phyloP scores from a whole-genome alignment of 2,888 invertebrate species.

The Helicoverpa assulta region DNA sequence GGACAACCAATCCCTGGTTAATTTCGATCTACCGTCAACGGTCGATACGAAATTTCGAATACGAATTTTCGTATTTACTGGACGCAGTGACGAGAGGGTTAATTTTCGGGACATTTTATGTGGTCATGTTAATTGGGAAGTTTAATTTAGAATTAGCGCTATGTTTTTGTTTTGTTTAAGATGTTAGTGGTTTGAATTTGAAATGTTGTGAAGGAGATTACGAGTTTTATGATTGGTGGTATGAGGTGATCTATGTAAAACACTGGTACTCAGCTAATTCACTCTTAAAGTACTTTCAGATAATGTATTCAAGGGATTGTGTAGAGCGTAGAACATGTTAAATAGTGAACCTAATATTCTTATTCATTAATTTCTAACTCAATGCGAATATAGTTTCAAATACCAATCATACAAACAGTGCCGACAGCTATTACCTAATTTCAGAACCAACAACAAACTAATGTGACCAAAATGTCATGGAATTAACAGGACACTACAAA shows the following conservation, averaged over 20 bases:
- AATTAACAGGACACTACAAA: slow-evolving; percentile 58
- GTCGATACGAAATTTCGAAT: slow-evolving; percentile 52
- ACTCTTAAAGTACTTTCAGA: too few relatives aligned
- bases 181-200: slow-evolving; percentile 13
- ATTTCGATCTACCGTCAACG: slow-evolving; percentile 62
- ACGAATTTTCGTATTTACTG: slow-evolving; percentile 49
- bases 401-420: slow-evolving; percentile 3
- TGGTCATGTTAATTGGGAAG: slow-evolving; percentile 24
- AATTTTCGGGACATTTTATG: slow-evolving; percentile 44
- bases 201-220: slow-evolving; percentile 1
- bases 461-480: slow-evolving; percentile 44
- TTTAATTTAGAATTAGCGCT: slow-evolving; percentile 34
- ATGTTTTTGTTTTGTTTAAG: slow-evolving; percentile 37
- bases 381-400: neutral
- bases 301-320: too few relatives aligned
- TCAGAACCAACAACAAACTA: slow-evolving; percentile 34
- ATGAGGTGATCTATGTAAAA: too few relatives aligned
- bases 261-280: too few relatives aligned
- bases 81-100: slow-evolving; percentile 44
- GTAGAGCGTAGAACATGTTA: too few relatives aligned
- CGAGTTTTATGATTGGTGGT: too few relatives aligned
- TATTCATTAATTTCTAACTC: neutral
- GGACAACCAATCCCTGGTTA: slow-evolving; percentile 60
- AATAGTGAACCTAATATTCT: neutral
- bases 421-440: slow-evolving; percentile 40